Evolutionary conservation across 2,113 vertebrate genomes (phyloP).

Genomic region (Apus apus): DNA sequence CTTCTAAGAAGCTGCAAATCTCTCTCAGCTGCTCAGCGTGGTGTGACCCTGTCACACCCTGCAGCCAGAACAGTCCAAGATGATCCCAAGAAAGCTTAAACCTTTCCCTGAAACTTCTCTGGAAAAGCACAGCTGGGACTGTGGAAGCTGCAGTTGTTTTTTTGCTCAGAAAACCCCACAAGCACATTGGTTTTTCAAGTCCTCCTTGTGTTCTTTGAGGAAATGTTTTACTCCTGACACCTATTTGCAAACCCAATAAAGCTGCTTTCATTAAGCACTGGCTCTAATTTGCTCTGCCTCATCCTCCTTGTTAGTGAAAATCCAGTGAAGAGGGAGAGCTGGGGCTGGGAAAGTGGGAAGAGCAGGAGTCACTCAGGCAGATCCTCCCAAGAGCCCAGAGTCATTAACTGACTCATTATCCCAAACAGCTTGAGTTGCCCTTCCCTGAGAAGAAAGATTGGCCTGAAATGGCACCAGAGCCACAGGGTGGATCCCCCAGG

Average conservation of each 20-base stretch:
- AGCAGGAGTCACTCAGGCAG: not conserved
- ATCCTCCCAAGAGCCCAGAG: not conserved
- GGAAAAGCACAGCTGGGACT: not conserved
- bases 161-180: not conserved
- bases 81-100: not conserved
- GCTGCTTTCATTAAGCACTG: not conserved
- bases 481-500: no score
- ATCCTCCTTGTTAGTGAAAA: not conserved
- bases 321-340: not conserved
- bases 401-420: not conserved
- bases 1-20: not conserved
- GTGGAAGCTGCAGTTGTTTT: not conserved
- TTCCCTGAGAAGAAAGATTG: accelerated
- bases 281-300: not conserved
- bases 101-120: not conserved
- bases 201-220: not conserved
- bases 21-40: not conserved
- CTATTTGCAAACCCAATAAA: not conserved
- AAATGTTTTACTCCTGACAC: not conserved
- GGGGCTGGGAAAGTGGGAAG: not conserved
- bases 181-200: not conserved
- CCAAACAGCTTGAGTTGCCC: not conserved
- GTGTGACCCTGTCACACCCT: not conserved
- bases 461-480: no score
- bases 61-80: not conserved